Evolutionary conservation across 2,797 vertebrate genomes (phyloP).

Genomic region (Distichodus sexfasciatus): DNA sequence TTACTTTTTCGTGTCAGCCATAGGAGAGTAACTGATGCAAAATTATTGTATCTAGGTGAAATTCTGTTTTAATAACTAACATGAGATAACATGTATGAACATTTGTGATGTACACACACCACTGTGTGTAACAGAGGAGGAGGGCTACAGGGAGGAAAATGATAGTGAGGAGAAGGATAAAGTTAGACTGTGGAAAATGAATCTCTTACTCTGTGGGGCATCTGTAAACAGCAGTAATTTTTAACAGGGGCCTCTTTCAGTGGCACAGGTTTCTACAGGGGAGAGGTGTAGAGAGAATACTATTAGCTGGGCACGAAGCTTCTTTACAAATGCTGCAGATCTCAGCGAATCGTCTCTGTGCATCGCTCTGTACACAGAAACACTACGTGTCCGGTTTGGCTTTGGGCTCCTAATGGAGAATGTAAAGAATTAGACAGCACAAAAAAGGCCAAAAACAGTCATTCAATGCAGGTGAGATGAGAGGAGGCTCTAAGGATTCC

Average conservation of each 20-base stretch:
- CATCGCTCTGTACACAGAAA: constrained; percentile 13
- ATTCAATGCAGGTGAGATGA: constrained; percentile 41
- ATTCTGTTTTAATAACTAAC: constrained; percentile 26
- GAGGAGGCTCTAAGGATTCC: constrained; percentile 23
- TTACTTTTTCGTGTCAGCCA: no score
- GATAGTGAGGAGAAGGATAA: constrained; percentile 71
- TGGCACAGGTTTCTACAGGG: constrained; percentile 74
- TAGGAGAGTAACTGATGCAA: no score
- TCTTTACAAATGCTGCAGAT: constrained; percentile 38
- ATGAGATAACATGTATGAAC: constrained; percentile 39
- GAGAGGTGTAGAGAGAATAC: constrained; percentile 76
- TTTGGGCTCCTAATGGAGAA: constrained; percentile 31
- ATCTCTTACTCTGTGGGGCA: constrained; percentile 78
- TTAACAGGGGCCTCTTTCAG: constrained; percentile 78
- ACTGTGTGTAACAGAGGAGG: constrained; percentile 43
- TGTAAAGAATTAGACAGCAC: constrained; percentile 42
- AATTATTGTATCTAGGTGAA: no score
- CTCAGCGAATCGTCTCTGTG: constrained; percentile 31
- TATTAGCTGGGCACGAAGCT: constrained; percentile 64
- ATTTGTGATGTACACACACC: constrained; percentile 43
- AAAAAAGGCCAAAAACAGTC: constrained; percentile 49
- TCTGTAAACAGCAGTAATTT: constrained; percentile 81
- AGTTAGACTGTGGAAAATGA: constrained; percentile 65
- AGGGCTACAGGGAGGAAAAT: constrained; percentile 53
- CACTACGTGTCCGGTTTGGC: constrained; percentile 12